Conservation (phyloP, 2,113 vertebrate species). For the Henicopernis longicauda region DNA sequence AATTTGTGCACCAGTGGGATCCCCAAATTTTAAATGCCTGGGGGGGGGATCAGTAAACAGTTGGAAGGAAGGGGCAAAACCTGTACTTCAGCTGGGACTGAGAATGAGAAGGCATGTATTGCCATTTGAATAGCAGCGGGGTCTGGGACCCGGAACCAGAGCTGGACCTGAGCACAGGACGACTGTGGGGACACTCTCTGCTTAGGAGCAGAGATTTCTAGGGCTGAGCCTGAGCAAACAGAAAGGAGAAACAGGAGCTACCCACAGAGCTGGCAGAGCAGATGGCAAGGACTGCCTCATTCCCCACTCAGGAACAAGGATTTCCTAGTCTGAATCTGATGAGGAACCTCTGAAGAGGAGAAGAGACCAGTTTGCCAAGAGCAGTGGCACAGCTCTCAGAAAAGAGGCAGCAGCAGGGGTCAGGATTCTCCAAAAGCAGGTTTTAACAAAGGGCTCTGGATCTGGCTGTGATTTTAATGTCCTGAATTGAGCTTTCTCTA, state of each 20-base stretch:
- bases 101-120: not conserved
- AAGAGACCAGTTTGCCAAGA: not conserved
- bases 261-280: not conserved
- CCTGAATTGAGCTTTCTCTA: not conserved
- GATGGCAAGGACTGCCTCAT: not conserved
- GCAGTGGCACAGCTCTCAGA: not conserved
- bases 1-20: not conserved
- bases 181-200: not conserved
- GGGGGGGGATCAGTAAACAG: not conserved
- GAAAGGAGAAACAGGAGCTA: not conserved
- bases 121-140: not conserved
- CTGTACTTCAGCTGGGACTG: not conserved
- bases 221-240: not conserved
- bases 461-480: not conserved
- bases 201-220: not conserved
- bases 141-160: not conserved
- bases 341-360: not conserved
- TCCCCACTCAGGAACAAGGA: not conserved
- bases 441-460: not conserved
- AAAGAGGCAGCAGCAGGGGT: slow-evolving; percentile 24
- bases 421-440: not conserved
- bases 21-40: not conserved
- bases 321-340: not conserved
- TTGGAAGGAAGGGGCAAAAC: not conserved
- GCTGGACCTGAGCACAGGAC: not conserved